Base-by-base conservation (phyloP, 2,797 vertebrate genomes). In the Scleropages formosus region DNA sequence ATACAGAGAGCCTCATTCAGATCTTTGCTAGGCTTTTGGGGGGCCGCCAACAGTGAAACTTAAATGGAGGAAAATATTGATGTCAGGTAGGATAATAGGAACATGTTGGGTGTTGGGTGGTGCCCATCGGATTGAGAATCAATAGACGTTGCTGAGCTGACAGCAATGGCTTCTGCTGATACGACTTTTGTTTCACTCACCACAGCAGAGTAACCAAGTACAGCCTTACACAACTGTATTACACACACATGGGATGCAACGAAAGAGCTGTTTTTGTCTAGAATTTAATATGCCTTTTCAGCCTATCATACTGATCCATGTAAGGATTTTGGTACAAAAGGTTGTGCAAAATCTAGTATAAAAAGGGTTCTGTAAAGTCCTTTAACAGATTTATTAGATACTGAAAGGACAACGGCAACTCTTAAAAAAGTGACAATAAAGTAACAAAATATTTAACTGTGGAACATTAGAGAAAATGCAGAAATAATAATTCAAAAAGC, bases 71-170 rank as follows among this genome's bases (percentile, higher is more conserved):
- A 64, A 69, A 76, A 79, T 81, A 84, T 78, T 69, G 78, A 79
- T 72, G 27, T 70, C 75, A 73, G 46, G 76, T 84, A 70, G 77
- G 71, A 79, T 82, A 85, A 82, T 82, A 67, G 51, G 66, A 81
- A 81, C 84, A 81, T 82, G 84, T 80, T 83, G 79, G 77, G 78
- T 80, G 63, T 82, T 68, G 10, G 69, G 70, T 78, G 77, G 75
- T 78, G 73, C 79, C 76, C 79, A 66, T 73, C 26, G 67, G 77
- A 78, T 73, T 61, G 47, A 66, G 77, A 60, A 76, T 78, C n/a
- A 24, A 73, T 66, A 70, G 46, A 74, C 26, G n/a, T n/a, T n/a
- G n/a, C n/a, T 65, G 61, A 71, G 77, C 72, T 79, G 73, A 79
- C 73, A 69, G 75, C 74, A 72, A 72, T 74, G 61, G 64, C 66